phyloP scores from a whole-genome alignment of 2,797 vertebrate genomes.

The Eutrigla gurnardus region DNA sequence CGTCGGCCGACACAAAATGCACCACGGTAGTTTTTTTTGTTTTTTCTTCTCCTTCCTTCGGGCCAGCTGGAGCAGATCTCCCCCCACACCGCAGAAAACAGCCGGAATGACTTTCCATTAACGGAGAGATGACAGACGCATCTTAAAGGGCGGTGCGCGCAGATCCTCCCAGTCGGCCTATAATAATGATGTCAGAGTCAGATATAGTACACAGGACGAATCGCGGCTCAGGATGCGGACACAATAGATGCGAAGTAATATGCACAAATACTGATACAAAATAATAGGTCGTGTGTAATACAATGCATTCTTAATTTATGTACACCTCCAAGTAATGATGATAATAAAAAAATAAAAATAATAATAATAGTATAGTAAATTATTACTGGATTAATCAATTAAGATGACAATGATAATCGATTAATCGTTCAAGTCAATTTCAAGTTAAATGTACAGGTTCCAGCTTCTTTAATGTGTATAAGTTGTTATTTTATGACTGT shows the following conservation, averaged over 20 bases:
- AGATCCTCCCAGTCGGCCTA: slow-evolving; percentile 59
- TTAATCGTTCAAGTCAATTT: not conserved
- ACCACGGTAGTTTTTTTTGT: not conserved
- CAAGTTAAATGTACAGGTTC: not conserved
- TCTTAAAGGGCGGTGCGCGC: slow-evolving; percentile 83
- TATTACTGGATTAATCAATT: not conserved
- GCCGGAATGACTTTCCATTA: slow-evolving; percentile 60
- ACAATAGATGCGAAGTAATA: not conserved
- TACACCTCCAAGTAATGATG: not conserved
- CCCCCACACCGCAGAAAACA: slow-evolving; percentile 39
- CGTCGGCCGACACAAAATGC: slow-evolving; percentile 77
- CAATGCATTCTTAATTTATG: not conserved
- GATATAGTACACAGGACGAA: slow-evolving; percentile 43
- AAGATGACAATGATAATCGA: not conserved
- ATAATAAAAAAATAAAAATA: not conserved
- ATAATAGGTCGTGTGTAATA: not conserved
- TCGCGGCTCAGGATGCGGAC: slow-evolving; percentile 26
- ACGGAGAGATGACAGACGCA: slow-evolving; percentile 63
- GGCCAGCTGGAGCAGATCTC: slow-evolving; percentile 40
- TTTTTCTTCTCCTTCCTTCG: not conserved
- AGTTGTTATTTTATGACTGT: not conserved
- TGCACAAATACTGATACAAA: not conserved
- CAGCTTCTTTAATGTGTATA: not conserved
- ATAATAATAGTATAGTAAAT: not conserved
- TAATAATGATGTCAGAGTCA: slow-evolving; percentile 74